phyloP scores from a whole-genome alignment of 2,113 vertebrate species.

The Agapornis roseicollis region DNA sequence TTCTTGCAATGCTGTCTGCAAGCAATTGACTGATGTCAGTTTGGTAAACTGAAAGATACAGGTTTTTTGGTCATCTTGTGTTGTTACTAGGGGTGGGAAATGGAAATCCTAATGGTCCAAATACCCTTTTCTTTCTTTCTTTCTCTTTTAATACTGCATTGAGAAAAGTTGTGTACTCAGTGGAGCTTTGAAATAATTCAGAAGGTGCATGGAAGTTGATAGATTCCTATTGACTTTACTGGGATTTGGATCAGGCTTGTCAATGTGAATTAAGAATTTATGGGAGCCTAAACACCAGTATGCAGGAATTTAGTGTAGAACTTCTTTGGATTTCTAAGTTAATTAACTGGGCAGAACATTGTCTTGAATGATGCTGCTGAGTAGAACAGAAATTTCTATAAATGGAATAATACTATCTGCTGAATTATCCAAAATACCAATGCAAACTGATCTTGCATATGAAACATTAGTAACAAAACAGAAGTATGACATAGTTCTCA shows the following conservation, averaged over 20 bases:
- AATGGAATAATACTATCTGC: not conserved
- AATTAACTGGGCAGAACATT: not conserved
- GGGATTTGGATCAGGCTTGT: not conserved
- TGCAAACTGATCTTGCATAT: not conserved
- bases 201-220: not conserved
- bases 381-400: not conserved
- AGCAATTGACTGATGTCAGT: not conserved
- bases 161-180: not conserved
- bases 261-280: slow-evolving; percentile 49
- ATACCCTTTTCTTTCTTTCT: not conserved
- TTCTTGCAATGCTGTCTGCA: not conserved
- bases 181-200: not conserved
- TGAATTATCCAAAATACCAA: not conserved
- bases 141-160: not conserved
- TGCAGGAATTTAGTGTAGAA: not conserved
- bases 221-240: not conserved
- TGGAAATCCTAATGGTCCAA: not conserved
- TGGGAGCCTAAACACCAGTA: not conserved
- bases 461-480: not conserved
- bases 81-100: not conserved
- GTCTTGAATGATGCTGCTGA: not conserved
- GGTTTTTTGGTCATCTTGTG: not conserved
- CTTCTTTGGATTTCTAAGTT: not conserved
- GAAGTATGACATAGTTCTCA: not conserved
- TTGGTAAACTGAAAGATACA: not conserved